Evolutionary conservation across 2,797 vertebrate species (phyloP).

Genomic region (Pogonophryne albipinna): DNA sequence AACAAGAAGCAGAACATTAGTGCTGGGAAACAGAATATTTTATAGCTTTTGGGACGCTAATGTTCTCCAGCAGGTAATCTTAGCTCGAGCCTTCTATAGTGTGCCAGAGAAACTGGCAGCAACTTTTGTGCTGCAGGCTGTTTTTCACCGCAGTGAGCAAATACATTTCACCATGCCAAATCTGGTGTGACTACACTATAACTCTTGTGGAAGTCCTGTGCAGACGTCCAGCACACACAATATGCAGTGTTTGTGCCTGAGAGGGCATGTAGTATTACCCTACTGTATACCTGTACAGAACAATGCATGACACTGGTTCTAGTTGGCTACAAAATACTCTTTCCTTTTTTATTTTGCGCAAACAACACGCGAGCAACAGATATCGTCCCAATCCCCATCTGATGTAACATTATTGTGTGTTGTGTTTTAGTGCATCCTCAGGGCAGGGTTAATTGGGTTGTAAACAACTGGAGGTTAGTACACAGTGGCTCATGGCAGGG

Average conservation of each 20-base stretch:
- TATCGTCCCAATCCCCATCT: constrained; percentile 6
- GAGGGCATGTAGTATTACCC: constrained; percentile 8
- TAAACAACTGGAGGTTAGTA: constrained; percentile 51
- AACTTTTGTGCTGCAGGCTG: constrained; percentile 17
- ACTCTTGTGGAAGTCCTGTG: constrained; percentile 52
- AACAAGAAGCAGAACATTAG: not conserved
- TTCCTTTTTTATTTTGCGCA: constrained; percentile 9
- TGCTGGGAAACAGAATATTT: not conserved
- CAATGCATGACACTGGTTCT: constrained; percentile 31
- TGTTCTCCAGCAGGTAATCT: constrained; percentile 16
- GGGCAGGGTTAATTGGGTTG: constrained; percentile 59
- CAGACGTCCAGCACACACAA: constrained; percentile 33
- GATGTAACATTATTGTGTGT: constrained; percentile 22
- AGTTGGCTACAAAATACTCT: constrained; percentile 12
- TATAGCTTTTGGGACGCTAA: not conserved
- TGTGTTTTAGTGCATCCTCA: constrained; percentile 15
- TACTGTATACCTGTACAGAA: constrained; percentile 15
- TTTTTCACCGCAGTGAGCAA: constrained; percentile 47
- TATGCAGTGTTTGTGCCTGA: constrained; percentile 28
- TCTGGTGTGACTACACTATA: constrained; percentile 36
- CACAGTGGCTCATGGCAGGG: constrained; percentile 29
- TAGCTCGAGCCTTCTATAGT: not conserved
- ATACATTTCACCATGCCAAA: constrained; percentile 50
- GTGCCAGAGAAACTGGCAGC: constrained; percentile 26
- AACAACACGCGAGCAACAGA: constrained; percentile 36